Evolutionary conservation across 2,888 invertebrate genomes (phyloP).

Genomic region (Suillia variegata): DNA sequence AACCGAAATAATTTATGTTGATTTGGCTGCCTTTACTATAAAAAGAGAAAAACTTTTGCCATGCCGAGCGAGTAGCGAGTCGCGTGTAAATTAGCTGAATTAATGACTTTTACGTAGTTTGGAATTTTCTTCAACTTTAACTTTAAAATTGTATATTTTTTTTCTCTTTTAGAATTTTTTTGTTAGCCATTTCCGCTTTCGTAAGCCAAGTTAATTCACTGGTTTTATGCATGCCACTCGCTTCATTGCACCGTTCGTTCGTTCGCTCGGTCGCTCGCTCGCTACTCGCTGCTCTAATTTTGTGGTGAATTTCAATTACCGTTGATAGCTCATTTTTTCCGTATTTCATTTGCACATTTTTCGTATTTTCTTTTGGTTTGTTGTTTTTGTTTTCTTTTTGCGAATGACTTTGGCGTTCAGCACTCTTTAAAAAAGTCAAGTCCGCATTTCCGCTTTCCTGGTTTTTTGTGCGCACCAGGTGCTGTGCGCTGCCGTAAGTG

Average conservation of each 20-base stretch:
- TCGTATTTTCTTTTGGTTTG: background rate
- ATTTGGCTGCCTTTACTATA: no score
- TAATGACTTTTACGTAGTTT: conserved; percentile 16
- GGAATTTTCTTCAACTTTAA: background rate
- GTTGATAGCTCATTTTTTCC: conserved; percentile 31
- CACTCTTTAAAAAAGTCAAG: background rate
- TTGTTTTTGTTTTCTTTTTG: background rate
- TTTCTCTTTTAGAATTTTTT: background rate
- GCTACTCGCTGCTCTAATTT: conserved; percentile 4
- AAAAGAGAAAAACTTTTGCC: no score
- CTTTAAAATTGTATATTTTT: background rate
- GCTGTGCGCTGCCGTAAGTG: background rate
- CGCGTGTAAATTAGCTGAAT: conserved; percentile 5
- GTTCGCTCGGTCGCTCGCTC: background rate
- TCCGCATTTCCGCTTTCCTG: background rate
- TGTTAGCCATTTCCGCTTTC: conserved; percentile 3
- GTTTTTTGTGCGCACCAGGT: background rate
- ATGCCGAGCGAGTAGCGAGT: conserved; percentile 3
- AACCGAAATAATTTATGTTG: no score
- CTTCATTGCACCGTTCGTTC: background rate
- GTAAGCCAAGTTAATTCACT: background rate
- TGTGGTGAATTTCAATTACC: conserved; percentile 48
- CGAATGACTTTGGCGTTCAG: background rate
- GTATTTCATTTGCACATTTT: background rate
- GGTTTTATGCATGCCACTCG: conserved; percentile 4